Evolutionary conservation across 2,113 vertebrate genomes (phyloP).

Genomic region (Leucoraja erinaceus): DNA sequence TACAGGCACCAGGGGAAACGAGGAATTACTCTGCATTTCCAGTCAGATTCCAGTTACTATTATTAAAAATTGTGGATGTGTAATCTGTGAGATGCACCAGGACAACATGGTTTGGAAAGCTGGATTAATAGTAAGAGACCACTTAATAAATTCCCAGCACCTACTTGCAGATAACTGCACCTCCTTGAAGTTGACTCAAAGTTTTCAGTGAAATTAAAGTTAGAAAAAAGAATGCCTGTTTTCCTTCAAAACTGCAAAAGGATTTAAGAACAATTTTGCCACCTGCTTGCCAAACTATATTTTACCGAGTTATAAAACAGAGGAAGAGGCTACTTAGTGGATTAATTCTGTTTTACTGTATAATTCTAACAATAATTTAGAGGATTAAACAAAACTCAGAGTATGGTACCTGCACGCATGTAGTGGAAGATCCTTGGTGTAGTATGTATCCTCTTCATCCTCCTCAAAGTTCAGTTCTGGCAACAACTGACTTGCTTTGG

Average conservation of each 20-base stretch:
- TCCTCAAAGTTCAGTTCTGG: conserved; percentile 95
- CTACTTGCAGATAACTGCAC: not conserved
- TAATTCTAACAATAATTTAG: not conserved
- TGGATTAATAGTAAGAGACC: not conserved
- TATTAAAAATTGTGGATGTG: not conserved
- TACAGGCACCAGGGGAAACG: not conserved
- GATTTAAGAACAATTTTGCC: not conserved
- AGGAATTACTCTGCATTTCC: not conserved
- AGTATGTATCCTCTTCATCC: conserved; percentile 93
- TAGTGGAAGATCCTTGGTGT: conserved; percentile 91
- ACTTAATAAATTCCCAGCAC: not conserved
- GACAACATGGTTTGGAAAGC: not conserved
- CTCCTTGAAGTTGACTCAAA: not conserved
- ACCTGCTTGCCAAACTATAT: not conserved
- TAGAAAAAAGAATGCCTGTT: not conserved
- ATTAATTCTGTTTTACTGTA: not conserved
- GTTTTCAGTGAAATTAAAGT: not conserved
- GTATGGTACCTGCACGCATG: conserved; percentile 85
- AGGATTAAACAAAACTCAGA: not conserved
- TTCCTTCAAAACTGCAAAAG: not conserved
- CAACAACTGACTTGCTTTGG: conserved; percentile 86
- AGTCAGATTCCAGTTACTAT: not conserved
- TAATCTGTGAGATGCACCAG: not conserved
- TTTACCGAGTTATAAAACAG: not conserved
- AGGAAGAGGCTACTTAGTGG: not conserved